Evolutionary conservation across 2,888 invertebrate species (phyloP).

Genomic region (Muscina levida): DNA sequence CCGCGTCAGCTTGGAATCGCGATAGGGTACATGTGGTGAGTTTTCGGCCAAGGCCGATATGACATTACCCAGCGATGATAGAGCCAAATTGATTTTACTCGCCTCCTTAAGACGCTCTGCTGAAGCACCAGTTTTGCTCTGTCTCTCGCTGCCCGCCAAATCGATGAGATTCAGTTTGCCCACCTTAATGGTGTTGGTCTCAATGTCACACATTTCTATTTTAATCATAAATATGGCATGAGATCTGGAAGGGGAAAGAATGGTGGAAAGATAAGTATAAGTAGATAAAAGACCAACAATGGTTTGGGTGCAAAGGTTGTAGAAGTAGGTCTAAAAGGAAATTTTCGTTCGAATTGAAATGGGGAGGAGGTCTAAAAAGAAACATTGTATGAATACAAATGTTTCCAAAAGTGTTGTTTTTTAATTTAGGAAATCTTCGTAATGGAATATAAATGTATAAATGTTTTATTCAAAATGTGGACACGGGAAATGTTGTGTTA

Average conservation of each 20-base stretch:
- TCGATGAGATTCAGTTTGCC: conserved; percentile 98
- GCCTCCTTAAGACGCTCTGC: conserved; percentile 97
- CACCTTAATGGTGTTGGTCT: conserved; percentile 84
- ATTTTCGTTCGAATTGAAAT: no score
- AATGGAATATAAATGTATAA: no score
- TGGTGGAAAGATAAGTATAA: neutral
- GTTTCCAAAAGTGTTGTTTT: no score
- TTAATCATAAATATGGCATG: conserved; percentile 99
- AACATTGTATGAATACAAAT: no score
- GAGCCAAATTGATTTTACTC: conserved; percentile 97
- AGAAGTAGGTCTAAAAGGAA: no score
- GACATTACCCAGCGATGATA: conserved; percentile 98
- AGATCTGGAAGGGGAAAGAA: conserved; percentile 82
- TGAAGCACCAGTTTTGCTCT: conserved; percentile 97
- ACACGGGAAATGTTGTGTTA: no score
- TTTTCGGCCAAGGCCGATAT: conserved; percentile 98
- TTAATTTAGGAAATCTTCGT: no score
- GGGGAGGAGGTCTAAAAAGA: no score
- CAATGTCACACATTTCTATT: conserved; percentile 93
- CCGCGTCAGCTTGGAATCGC: conserved; percentile 98
- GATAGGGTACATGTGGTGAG: conserved; percentile 97
- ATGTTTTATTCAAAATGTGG: no score
- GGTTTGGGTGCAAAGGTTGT: no score
- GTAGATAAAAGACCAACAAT: no score
- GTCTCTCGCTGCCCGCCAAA: conserved; percentile 98